Conservation (phyloP, 2,113 vertebrate species). For the Lophochroa leadbeateri region DNA sequence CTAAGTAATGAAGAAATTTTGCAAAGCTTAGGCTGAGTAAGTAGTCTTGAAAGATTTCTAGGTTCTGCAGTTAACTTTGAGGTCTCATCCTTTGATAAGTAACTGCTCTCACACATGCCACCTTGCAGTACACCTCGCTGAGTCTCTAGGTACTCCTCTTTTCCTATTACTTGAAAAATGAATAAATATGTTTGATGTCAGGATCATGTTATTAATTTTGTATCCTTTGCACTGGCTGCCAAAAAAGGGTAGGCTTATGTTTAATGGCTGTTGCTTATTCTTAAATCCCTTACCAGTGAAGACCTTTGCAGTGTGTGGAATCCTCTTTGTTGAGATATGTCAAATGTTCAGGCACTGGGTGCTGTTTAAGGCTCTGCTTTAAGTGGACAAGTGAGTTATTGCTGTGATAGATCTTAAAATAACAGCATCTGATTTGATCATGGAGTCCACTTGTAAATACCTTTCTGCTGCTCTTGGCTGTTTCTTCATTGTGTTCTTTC, state of each 20-base stretch:
- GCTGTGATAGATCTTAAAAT: neutral
- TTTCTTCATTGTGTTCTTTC: neutral
- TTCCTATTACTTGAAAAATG: neutral
- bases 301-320: neutral
- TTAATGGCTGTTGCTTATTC: neutral
- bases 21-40: neutral
- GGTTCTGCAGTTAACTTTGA: neutral
- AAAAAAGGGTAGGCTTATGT: neutral
- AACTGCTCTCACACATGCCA: neutral
- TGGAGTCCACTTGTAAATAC: neutral
- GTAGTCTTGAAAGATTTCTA: neutral
- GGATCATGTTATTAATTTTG: neutral
- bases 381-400: neutral
- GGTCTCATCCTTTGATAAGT: neutral
- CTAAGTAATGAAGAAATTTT: neutral
- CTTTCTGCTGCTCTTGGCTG: neutral
- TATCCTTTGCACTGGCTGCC: neutral
- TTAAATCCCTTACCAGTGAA: neutral
- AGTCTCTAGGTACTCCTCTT: neutral
- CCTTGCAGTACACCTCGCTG: neutral
- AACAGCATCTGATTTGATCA: neutral
- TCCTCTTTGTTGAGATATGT: neutral
- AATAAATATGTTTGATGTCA: neutral
- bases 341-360: neutral
- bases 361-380: neutral